These are phyloP conservation scores for Onychomys arenicola DNA, from an alignment of 2,797 vertebrate genomes.

Conservation along the genomic window DNA sequence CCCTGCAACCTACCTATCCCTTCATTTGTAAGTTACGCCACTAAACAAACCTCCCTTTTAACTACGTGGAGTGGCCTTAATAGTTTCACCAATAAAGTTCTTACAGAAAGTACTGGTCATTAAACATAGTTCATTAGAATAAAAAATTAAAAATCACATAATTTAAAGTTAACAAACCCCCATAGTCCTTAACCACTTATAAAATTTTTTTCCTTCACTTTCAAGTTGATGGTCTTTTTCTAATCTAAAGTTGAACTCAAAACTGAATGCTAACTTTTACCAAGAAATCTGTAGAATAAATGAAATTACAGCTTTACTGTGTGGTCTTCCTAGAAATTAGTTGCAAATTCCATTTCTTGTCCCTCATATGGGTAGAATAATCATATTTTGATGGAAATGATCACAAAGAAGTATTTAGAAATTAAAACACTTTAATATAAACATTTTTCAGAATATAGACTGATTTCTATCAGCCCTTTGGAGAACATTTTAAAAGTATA, in stretches of 20 bases:
- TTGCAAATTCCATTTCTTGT: conserved; percentile 36
- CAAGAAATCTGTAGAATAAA: conserved; percentile 33
- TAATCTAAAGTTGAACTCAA: conserved; percentile 50
- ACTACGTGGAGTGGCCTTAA: too few species aligned
- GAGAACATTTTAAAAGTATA: conserved; percentile 75
- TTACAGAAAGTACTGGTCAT: conserved; percentile 18
- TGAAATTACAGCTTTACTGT: conserved; percentile 32
- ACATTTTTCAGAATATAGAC: conserved; percentile 78
- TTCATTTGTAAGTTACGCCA: too few species aligned
- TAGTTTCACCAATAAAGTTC: too few species aligned
- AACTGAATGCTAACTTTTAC: conserved; percentile 35
- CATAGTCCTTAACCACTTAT: neutral
- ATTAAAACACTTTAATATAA: conserved; percentile 80
- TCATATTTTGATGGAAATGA: conserved; percentile 55
- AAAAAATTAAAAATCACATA: conserved; percentile 16
- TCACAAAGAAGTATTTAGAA: conserved; percentile 62
- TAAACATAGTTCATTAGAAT: conserved; percentile 1
- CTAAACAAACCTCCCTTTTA: too few species aligned
- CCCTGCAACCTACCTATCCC: too few species aligned
- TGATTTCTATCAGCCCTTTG: conserved; percentile 67
- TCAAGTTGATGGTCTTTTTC: conserved; percentile 49
- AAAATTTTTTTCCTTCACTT: conserved; percentile 10
- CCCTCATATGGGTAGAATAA: neutral
- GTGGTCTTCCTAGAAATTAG: conserved; percentile 31
- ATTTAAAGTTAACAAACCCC: conserved; percentile 45